Evolutionary conservation across 2,888 invertebrate species (phyloP).

Genomic region (Cyrtodaria siliqua): DNA sequence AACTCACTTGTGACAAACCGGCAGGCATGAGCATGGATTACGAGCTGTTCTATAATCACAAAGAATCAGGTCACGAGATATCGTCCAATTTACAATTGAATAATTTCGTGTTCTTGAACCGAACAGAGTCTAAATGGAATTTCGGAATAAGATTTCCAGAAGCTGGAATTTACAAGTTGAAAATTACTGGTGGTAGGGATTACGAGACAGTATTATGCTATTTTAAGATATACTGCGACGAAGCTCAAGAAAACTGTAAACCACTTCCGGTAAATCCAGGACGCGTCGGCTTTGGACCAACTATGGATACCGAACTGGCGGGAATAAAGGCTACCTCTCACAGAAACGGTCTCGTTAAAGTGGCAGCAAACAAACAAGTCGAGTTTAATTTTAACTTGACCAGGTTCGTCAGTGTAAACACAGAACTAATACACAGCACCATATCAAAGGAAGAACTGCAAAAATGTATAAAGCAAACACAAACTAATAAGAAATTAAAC

Average conservation of each 20-base stretch:
- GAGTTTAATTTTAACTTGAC: slow-evolving; percentile 56
- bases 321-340: too few relatives aligned
- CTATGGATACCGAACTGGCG: slow-evolving; percentile 41
- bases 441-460: slow-evolving; percentile 45
- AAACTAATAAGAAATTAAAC: slow-evolving; percentile 27
- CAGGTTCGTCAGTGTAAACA: slow-evolving; percentile 38
- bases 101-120: too few relatives aligned
- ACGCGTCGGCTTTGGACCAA: slow-evolving; percentile 64
- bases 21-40: slow-evolving; percentile 46
- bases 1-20: slow-evolving; percentile 31
- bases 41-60: slow-evolving; percentile 63
- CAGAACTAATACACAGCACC: slow-evolving; percentile 51
- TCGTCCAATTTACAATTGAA: too few relatives aligned
- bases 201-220: slow-evolving; percentile 49
- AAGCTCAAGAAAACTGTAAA: slow-evolving; percentile 54
- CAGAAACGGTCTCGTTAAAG: slow-evolving; percentile 48
- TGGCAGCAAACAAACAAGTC: slow-evolving; percentile 31
- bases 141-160: slow-evolving; percentile 69
- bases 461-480: slow-evolving; percentile 33
- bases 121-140: too few relatives aligned
- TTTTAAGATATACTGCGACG: slow-evolving; percentile 60
- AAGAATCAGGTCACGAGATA: too few relatives aligned
- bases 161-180: slow-evolving; percentile 62
- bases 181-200: slow-evolving; percentile 43
- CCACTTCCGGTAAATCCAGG: slow-evolving; percentile 63